Evolutionary conservation across 23 tunicate species (phyloP).

Genomic region (Halocynthia roretzi): DNA sequence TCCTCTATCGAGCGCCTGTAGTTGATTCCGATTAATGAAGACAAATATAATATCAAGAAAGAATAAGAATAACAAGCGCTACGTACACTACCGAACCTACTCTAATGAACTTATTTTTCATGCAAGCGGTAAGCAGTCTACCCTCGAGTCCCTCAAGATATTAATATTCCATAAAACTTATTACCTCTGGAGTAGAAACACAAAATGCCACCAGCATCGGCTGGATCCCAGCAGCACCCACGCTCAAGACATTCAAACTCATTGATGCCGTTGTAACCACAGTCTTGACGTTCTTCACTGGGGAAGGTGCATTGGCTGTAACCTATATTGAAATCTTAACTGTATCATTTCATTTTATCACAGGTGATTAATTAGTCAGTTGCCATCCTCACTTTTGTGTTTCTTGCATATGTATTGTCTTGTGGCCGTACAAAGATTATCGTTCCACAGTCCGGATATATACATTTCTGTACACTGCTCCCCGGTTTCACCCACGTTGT

Average conservation of each 20-base stretch:
- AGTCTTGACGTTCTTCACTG: constrained; percentile 33
- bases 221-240: constrained; percentile 66
- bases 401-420: constrained; percentile 74
- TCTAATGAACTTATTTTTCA: no score
- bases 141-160: no score
- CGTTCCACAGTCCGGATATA: constrained; percentile 60
- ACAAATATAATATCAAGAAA: no score
- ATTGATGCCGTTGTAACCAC: constrained; percentile 70
- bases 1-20: no score
- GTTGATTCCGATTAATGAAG: no score
- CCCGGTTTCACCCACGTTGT: constrained; percentile 59
- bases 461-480: constrained; percentile 66
- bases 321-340: constrained; percentile 10
- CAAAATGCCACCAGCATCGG: constrained; percentile 32
- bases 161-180: background rate
- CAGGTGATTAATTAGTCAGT: background rate
- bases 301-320: constrained; percentile 51
- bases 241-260: constrained; percentile 56
- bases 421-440: constrained; percentile 23
- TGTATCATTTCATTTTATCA: background rate
- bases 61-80: no score
- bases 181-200: constrained; percentile 72
- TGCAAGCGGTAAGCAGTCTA: no score
- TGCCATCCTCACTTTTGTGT: constrained; percentile 46
- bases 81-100: no score